Evolutionary conservation across 2,888 invertebrate species (phyloP), one percentile per base, ranked within the genome.

Genomic region (Protodeltote pygarga): DNA sequence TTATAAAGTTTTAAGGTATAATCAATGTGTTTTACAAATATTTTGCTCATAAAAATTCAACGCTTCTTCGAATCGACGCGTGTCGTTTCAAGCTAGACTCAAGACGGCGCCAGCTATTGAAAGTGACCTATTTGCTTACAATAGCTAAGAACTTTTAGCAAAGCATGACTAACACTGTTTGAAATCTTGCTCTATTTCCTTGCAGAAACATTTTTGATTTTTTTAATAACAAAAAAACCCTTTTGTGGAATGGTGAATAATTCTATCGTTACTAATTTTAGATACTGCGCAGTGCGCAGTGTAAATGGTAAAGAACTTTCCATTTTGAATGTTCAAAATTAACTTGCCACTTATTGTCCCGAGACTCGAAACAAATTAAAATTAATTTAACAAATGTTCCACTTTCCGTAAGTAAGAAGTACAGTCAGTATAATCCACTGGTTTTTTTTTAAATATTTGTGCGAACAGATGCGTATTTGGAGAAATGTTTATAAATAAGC

Each of bases 81-180:
- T 9, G 9, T 4, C 3, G 21, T 5, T 3, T 47, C 17, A 13
- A 0, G 19, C 21, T 6, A 3, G 21, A 6, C 4, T 47, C 17
- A 13, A 0, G 19, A 25, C 8, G 34, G 8, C 19, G 25, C 5
- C 34, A 49, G 34, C 49, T 48, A 49, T 15, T 34, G 3, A 15
- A 23, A 40, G n/a, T 31, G 58, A 57, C 53, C 53, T 39, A 53
- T 38, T 53, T 53, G 31, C 11, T 11, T 10, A 8, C 14, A 14
- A 15, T 10, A 31, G 15, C 21, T 19, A 46, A 6, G 17, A 27
- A 32, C n/a, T 21, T 14, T 5, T 5, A 20, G 5, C 2, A 31
- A 1, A 8, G 6, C 17, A 27, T 55, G 51, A 55, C 35, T 10
- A 32, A 55, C 13, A 23, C 5, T 46, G 31, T 46, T 51, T 32